These are phyloP conservation scores for Actinopyga echinites DNA, from an alignment of 53 echinoderm and acorn worm species.

Conservation along the genomic window DNA sequence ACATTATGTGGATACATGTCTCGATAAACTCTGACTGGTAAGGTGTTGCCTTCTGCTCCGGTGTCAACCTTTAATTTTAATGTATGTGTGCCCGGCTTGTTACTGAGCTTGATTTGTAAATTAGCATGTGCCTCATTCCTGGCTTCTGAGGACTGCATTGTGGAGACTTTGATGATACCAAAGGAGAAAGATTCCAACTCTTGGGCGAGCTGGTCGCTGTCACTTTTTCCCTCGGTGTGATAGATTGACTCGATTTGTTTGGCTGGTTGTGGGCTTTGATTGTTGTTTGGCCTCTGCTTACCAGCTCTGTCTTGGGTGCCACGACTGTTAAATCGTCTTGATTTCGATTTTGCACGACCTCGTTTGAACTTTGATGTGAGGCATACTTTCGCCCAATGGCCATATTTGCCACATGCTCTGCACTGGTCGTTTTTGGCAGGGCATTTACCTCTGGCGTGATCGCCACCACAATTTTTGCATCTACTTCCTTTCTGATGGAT, in stretches of 20 bases:
- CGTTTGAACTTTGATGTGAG: constrained; percentile 17
- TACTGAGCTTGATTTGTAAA: neutral
- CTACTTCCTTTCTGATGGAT: neutral
- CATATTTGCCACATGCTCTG: constrained; percentile 18
- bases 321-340: neutral
- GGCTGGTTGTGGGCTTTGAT: neutral
- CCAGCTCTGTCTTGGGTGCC: neutral
- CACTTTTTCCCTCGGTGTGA: neutral
- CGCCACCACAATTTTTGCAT: constrained; percentile 44
- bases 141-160: neutral
- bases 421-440: constrained; percentile 28
- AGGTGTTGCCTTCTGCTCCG: constrained; percentile 37
- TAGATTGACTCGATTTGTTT: constrained; percentile 4
- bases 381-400: constrained; percentile 41
- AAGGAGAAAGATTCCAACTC: neutral
- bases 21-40: constrained; percentile 14
- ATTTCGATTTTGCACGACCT: neutral
- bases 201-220: neutral
- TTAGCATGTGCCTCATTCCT: neutral
- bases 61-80: constrained; percentile 50
- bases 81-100: constrained; percentile 1
- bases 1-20: constrained; percentile 15
- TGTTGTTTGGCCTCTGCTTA: neutral
- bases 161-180: neutral
- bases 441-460: constrained; percentile 20